Evolutionary conservation across 2,113 vertebrate species (phyloP), one percentile per base, ranked within the genome.

Genomic region (Nyctibius bracteatus): DNA sequence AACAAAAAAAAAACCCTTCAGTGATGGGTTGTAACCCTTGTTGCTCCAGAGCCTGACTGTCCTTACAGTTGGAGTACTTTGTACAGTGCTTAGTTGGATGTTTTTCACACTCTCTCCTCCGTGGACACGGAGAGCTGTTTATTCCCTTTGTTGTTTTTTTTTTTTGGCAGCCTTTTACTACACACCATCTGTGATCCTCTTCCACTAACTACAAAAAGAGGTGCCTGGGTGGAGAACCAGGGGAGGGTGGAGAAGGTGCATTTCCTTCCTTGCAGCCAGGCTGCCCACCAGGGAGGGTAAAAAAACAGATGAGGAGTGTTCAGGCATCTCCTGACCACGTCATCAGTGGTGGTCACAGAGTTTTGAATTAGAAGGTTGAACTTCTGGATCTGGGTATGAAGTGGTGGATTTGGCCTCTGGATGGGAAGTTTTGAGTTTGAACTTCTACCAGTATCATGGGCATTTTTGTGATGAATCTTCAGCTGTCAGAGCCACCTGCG

Each of bases 281-380:
- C 44, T 87, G 57, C 43, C 62, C 49, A 30, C 83, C 4, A 2
- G 33, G 71, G 43, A 46, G 17, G 83, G 23, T 27, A 12, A 18
- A 17, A 41, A 46, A 3, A 2, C 0, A 0, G 8, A 10, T 1
- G 3, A 25, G 20, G 46, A 30, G 1, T 0, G 14, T 35, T 41
- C 46, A 25, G 59, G n/a, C 25, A 20, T 21, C 12, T 66, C 46
- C n/a, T 20, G 25, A 24, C 52, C 28, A 13, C 0, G 8, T 66
- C 14, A 7, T 14, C 25, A 8, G 30, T 8, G n/a, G 16, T 2
- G 13, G 44, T 22, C 30, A 25, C 33, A 6, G 43, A 12, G 15
- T 3, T 55, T 15, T 61, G 49, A 84, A 43, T 55, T 18, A 41
- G 65, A 41, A 24, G 10, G 21, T 67, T 61, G 23, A 43, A 21